Conservation (phyloP, 2,888 invertebrate species). For the Stenichneumon culpator region DNA sequence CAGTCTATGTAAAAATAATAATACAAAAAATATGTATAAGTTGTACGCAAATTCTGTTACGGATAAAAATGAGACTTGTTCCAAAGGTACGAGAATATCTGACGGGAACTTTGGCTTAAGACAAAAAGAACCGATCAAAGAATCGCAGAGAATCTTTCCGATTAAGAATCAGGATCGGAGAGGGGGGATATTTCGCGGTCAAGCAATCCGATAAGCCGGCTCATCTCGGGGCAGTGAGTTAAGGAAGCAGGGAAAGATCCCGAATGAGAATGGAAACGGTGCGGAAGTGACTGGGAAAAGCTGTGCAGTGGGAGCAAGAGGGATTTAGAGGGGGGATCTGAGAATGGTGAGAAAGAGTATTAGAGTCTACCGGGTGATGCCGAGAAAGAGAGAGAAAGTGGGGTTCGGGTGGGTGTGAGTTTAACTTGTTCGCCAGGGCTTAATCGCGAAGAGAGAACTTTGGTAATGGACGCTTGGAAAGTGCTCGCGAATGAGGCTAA, state of each 20-base stretch:
- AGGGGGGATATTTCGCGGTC: slow-evolving; percentile 2
- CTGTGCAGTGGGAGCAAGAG: slow-evolving; percentile 36
- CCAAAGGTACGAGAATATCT: neutral
- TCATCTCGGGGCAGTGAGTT: slow-evolving; percentile 25
- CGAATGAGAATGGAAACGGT: slow-evolving; percentile 58
- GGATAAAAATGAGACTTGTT: neutral
- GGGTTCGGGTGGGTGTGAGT: slow-evolving; percentile 70
- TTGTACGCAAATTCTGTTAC: neutral
- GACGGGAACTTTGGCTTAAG: neutral
- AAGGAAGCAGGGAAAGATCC: slow-evolving; percentile 30
- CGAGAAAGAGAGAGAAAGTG: slow-evolving; percentile 50
- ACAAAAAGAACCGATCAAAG: neutral
- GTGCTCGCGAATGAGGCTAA: slow-evolving; percentile 80
- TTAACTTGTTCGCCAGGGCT: slow-evolving; percentile 79
- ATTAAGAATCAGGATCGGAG: slow-evolving; percentile 4
- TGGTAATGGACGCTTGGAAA: slow-evolving; percentile 79
- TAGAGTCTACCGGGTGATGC: slow-evolving; percentile 54
- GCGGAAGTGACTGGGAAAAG: slow-evolving; percentile 63
- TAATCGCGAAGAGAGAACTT: slow-evolving; percentile 80
- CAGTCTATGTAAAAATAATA: too few relatives aligned
- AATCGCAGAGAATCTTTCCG: neutral
- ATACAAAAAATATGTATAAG: neutral
- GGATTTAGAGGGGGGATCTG: slow-evolving; percentile 35
- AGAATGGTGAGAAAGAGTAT: slow-evolving; percentile 63
- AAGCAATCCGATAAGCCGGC: slow-evolving; percentile 52